Evolutionary conservation across 30 jellyfish, hydroid and myxozoan genomes (phyloP).

Genomic region (Calvadosia cruxmelitensis): DNA sequence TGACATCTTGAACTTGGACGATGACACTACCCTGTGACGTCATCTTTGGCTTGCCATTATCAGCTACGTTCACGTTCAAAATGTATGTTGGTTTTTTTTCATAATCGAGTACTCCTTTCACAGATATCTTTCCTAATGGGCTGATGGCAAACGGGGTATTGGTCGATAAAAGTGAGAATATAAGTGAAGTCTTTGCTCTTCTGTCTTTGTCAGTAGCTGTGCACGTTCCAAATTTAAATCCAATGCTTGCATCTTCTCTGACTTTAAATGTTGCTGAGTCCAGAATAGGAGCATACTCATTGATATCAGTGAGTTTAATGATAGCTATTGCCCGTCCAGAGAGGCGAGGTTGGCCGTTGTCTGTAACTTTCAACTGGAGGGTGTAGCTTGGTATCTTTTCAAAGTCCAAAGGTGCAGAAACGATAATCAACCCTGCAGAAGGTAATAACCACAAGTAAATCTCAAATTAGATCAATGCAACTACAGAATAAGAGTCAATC

Average conservation of each 20-base stretch:
- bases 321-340: constrained; percentile 13
- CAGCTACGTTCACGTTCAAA: neutral
- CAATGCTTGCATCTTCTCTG: neutral
- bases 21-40: neutral
- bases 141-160: neutral
- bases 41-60: neutral
- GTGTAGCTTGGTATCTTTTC: constrained; percentile 6
- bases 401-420: constrained; percentile 11
- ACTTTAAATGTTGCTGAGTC: neutral
- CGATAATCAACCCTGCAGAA: neutral
- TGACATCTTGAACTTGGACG: neutral
- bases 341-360: constrained; percentile 31
- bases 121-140: neutral
- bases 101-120: neutral
- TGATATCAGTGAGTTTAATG: constrained; percentile 19
- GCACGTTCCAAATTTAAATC: neutral
- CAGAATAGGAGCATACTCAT: constrained; percentile 34
- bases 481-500: no score
- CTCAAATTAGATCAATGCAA: no score
- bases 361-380: constrained; percentile 26
- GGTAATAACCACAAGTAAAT: no score
- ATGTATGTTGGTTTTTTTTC: neutral
- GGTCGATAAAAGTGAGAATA: neutral
- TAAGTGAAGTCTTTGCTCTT: neutral
- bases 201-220: neutral